A percentile compares a stretch with the other conserved stretches of the same genome.
These are phyloP conservation scores for Leptobrachium ailaonicum DNA, from an alignment of 2,113 vertebrate species.

Conservation along the genomic window DNA sequence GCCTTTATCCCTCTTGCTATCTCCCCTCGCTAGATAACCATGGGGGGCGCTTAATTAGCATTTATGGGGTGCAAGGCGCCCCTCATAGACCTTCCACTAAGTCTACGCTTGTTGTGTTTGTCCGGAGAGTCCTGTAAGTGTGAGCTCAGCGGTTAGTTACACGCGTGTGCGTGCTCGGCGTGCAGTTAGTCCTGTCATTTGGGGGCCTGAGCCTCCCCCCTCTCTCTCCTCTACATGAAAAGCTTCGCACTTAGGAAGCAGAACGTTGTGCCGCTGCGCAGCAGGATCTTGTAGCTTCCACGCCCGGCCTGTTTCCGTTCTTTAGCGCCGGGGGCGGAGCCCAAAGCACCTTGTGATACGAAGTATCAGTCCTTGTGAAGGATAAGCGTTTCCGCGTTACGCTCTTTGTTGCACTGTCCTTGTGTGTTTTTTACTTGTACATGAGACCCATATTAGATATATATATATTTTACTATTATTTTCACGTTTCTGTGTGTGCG, in stretches of 20 bases:
- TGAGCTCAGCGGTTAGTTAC: too few species aligned
- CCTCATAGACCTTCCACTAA: too few species aligned
- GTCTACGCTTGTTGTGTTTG: too few species aligned
- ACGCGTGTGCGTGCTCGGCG: too few species aligned
- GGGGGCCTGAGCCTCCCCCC: not conserved
- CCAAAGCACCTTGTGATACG: conserved; percentile 43
- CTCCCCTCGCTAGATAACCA: too few species aligned
- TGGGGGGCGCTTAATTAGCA: too few species aligned
- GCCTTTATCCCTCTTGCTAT: too few species aligned
- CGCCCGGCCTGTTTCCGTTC: conserved; percentile 4
- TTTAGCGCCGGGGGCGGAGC: not conserved
- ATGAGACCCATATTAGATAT: conserved; percentile 14
- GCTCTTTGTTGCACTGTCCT: conserved; percentile 41
- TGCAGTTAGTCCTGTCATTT: not conserved
- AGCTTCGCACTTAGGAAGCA: conserved; percentile 10
- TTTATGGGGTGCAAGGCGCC: too few species aligned
- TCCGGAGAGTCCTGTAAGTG: too few species aligned
- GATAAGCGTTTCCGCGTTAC: conserved; percentile 23
- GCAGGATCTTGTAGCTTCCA: not conserved
- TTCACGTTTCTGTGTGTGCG: conserved; percentile 10
- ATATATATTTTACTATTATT: not conserved
- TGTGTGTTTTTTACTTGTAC: conserved; percentile 21
- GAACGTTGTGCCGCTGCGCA: conserved; percentile 12
- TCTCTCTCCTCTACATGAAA: not conserved
- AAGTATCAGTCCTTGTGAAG: conserved; percentile 39